Percentiles rank a stretch among this genome's conserved stretches.
These are phyloP conservation scores for Eupsittula cactorum DNA, from an alignment of 2,113 vertebrate genomes.

Conservation along the genomic window DNA sequence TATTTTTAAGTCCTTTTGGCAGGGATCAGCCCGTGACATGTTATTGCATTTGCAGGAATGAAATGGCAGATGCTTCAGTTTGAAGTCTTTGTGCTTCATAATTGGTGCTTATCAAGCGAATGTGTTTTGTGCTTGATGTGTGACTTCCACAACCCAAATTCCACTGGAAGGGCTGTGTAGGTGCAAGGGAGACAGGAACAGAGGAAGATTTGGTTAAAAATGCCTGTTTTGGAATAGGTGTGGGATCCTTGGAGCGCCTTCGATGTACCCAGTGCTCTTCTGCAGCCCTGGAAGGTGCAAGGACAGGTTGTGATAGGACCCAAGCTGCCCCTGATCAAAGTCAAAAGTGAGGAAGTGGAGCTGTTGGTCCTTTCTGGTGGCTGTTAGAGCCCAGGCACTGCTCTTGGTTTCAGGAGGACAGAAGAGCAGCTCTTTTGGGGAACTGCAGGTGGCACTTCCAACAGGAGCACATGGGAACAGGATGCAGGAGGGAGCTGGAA, in stretches of 20 bases:
- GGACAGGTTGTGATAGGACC: neutral
- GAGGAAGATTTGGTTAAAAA: neutral
- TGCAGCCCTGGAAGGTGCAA: neutral
- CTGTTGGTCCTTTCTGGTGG: neutral
- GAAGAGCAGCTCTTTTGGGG: neutral
- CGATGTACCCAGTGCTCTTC: neutral
- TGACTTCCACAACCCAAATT: neutral
- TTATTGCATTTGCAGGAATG: neutral
- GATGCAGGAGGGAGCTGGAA: neutral
- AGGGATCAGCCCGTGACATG: neutral
- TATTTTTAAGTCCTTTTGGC: neutral
- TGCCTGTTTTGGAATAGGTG: neutral
- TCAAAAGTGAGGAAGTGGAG: neutral
- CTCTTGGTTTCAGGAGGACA: neutral
- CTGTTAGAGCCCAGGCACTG: rapidly evolving
- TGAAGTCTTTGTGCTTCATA: neutral
- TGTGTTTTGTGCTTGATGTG: neutral
- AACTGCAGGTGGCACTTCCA: neutral
- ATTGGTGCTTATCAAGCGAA: neutral
- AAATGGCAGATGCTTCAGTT: neutral
- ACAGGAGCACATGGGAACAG: rapidly evolving
- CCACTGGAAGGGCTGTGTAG: rapidly evolving
- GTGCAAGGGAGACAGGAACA: neutral
- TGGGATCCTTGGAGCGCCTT: neutral
- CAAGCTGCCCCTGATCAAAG: neutral